Percentiles rank a stretch among this genome's conserved stretches.
phyloP scores from a whole-genome alignment of 2,113 vertebrate species.

The Notothenia rossii region DNA sequence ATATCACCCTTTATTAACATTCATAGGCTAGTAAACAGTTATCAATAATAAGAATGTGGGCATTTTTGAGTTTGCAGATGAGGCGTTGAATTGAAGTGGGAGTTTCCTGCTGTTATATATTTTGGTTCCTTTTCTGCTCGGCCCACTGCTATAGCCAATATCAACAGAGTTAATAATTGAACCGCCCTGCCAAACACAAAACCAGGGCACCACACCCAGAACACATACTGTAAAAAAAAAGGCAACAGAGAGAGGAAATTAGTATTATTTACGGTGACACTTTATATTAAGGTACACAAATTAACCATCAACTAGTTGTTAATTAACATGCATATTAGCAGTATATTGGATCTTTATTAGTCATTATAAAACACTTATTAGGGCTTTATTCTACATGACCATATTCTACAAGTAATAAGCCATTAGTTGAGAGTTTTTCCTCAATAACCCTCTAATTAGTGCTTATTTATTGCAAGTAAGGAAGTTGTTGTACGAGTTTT shows the following conservation, averaged over 20 bases:
- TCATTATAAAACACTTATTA: no score
- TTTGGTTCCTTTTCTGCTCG: conserved; percentile 58
- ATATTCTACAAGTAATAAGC: no score
- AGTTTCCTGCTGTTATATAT: conserved; percentile 68
- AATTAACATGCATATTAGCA: no score
- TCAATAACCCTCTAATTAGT: no score
- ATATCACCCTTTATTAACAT: background rate
- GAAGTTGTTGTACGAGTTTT: no score
- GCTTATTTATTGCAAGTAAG: no score
- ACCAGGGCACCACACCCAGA: conserved; percentile 13
- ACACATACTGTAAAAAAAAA: background rate
- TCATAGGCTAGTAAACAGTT: background rate
- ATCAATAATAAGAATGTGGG: background rate
- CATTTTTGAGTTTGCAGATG: conserved; percentile 32
- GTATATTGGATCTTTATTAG: no score
- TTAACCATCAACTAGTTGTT: no score
- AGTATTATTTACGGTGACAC: background rate
- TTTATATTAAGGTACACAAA: background rate
- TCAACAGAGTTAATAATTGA: conserved; percentile 66
- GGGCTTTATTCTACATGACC: no score
- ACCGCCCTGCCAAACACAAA: conserved; percentile 26
- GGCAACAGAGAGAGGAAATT: background rate
- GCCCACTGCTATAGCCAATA: conserved; percentile 46
- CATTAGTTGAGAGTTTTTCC: no score
- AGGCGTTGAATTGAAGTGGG: conserved; percentile 43